A percentile compares a stretch with the other conserved stretches of the same genome.
These are phyloP conservation scores for Epirrhoe tristata DNA, from an alignment of 2,888 invertebrate species.

Conservation along the genomic window DNA sequence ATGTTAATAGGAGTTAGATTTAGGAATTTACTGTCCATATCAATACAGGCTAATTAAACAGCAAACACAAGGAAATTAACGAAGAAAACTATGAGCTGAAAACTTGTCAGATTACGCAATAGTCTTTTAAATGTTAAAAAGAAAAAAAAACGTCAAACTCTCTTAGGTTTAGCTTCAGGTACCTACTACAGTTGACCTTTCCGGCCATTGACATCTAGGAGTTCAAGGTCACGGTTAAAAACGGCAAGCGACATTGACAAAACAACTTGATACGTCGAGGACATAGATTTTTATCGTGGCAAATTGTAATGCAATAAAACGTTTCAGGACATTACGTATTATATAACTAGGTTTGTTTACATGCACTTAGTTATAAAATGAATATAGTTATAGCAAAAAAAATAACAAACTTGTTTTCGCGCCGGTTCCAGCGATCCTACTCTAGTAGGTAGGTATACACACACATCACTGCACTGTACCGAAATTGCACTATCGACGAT, in stretches of 20 bases:
- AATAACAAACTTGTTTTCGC: constrained; percentile 56
- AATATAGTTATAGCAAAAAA: constrained; percentile 10
- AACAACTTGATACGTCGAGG: not conserved
- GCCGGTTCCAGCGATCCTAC: constrained; percentile 46
- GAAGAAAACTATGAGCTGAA: not conserved
- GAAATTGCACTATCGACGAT: constrained; percentile 25
- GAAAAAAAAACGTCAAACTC: not conserved
- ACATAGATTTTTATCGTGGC: not conserved
- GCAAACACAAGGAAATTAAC: not conserved
- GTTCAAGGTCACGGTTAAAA: constrained; percentile 54
- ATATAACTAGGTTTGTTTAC: not conserved
- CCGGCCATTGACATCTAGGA: constrained; percentile 48
- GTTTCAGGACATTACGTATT: not conserved
- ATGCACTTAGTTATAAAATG: too few relatives aligned
- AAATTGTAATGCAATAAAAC: not conserved
- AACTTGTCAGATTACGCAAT: constrained; percentile 11
- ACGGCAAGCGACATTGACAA: constrained; percentile 17
- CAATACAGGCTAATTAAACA: not conserved
- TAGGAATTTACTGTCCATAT: constrained; percentile 12
- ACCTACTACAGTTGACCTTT: constrained; percentile 31
- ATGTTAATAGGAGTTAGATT: not conserved
- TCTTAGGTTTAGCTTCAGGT: constrained; percentile 4
- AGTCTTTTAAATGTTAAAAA: constrained; percentile 14
- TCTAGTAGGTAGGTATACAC: constrained; percentile 43
- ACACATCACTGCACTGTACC: constrained; percentile 57